A percentile compares a stretch with the other conserved stretches of the same genome.
phyloP scores from a whole-genome alignment of 2,113 vertebrate species.

The Microcebus tavaratra region DNA sequence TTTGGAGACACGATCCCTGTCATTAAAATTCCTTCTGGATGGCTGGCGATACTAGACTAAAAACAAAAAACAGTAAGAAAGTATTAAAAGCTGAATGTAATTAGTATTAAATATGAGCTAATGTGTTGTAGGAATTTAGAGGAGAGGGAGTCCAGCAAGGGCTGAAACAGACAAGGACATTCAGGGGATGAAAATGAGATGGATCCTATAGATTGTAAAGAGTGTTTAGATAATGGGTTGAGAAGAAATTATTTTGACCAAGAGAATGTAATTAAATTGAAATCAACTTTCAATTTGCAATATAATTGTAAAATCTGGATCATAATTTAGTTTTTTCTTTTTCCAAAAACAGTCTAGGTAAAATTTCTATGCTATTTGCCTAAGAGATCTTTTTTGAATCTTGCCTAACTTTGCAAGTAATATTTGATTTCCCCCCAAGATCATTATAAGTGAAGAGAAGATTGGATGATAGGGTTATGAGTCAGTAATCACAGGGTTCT shows the following conservation, averaged over 20 bases:
- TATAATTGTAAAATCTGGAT: not conserved
- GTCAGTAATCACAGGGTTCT: constrained; percentile 47
- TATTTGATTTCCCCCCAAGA: constrained; percentile 64
- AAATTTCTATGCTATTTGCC: not conserved
- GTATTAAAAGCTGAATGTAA: not conserved
- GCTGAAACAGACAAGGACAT: not conserved
- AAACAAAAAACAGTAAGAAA: not conserved
- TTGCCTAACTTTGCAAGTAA: constrained; percentile 51
- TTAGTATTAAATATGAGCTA: not conserved
- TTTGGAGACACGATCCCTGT: not conserved
- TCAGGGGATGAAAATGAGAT: not conserved
- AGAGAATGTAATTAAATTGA: not conserved
- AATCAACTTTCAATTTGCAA: not conserved
- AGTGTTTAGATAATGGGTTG: not conserved
- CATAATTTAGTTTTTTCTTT: not conserved
- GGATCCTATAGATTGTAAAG: not conserved
- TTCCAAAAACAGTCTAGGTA: not conserved
- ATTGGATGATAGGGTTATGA: constrained; percentile 54
- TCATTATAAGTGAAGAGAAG: constrained; percentile 62
- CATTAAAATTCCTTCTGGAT: not conserved
- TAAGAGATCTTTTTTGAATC: constrained; percentile 52
- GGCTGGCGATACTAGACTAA: not conserved
- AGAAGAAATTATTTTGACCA: not conserved
- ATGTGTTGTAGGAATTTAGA: not conserved
- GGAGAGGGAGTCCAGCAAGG: rapidly evolving